These are phyloP conservation scores for Lithophane ornitopus DNA, from an alignment of 2,888 invertebrate species.

Conservation along the genomic window DNA sequence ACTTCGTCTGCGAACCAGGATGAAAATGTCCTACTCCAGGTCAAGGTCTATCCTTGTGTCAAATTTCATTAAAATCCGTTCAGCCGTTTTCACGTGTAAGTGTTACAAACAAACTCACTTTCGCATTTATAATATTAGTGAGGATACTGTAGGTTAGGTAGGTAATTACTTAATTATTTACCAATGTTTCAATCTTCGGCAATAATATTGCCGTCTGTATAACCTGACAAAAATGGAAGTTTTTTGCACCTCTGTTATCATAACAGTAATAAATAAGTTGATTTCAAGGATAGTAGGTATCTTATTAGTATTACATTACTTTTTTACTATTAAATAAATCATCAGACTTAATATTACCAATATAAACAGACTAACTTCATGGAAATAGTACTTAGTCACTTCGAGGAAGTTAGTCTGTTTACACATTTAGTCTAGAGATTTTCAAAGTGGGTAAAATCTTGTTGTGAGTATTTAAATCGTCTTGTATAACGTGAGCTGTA, in stretches of 20 bases:
- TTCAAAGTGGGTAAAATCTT: background rate
- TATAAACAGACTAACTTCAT: background rate
- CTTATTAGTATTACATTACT: background rate
- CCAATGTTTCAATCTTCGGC: background rate
- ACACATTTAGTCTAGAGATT: background rate
- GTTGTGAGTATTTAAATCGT: background rate
- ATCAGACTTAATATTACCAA: background rate
- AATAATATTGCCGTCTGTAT: conserved; percentile 6
- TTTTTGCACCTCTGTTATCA: conserved; percentile 1
- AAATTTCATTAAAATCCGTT: no score
- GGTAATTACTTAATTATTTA: no score
- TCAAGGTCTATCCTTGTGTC: no score
- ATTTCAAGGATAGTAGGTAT: no score
- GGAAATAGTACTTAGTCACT: background rate
- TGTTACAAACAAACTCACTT: no score
- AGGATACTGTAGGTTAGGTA: no score
- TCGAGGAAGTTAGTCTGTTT: background rate
- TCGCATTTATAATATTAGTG: no score
- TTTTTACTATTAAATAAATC: background rate
- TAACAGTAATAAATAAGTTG: no score
- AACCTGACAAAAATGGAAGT: conserved; percentile 14
- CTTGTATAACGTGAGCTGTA: conserved; percentile 15
- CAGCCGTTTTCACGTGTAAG: no score
- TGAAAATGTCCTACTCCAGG: no score
- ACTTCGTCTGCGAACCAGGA: no score